A percentile compares a stretch with the other conserved stretches of the same genome.
These are phyloP conservation scores for Orthosia cruda DNA, from an alignment of 2,888 invertebrate genomes.

Conservation along the genomic window DNA sequence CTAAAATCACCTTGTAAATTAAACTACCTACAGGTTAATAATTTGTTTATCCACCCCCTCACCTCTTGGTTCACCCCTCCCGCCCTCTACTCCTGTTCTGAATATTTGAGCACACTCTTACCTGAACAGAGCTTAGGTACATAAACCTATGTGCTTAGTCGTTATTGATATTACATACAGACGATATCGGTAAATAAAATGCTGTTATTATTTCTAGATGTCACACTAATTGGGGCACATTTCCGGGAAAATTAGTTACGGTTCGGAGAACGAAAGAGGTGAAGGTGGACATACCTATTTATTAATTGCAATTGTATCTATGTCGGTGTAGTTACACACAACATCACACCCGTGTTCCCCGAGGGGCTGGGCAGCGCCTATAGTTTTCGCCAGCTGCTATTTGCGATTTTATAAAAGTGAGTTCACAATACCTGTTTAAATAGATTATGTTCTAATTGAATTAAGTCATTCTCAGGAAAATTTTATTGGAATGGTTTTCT, in stretches of 20 bases:
- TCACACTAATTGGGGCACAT: neutral
- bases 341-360: too few species aligned
- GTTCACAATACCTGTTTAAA: too few species aligned
- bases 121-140: neutral
- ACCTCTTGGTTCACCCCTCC: neutral
- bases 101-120: slow-evolving; percentile 32
- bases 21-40: neutral
- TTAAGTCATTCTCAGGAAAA: too few species aligned
- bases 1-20: slow-evolving; percentile 8
- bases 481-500: too few species aligned
- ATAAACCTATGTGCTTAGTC: neutral
- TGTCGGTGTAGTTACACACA: too few species aligned
- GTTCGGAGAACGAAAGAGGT: neutral
- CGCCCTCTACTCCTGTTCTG: neutral
- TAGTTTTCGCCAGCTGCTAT: too few species aligned
- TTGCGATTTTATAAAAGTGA: too few species aligned
- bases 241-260: neutral
- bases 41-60: neutral
- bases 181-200: neutral
- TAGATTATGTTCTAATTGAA: too few species aligned
- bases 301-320: neutral
- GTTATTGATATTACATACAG: neutral
- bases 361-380: too few species aligned
- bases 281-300: neutral
- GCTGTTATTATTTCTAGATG: neutral